Evolutionary conservation across 2,888 invertebrate species (phyloP), one percentile per base, ranked within the genome.

Genomic region (Gymnosoma rotundatum): DNA sequence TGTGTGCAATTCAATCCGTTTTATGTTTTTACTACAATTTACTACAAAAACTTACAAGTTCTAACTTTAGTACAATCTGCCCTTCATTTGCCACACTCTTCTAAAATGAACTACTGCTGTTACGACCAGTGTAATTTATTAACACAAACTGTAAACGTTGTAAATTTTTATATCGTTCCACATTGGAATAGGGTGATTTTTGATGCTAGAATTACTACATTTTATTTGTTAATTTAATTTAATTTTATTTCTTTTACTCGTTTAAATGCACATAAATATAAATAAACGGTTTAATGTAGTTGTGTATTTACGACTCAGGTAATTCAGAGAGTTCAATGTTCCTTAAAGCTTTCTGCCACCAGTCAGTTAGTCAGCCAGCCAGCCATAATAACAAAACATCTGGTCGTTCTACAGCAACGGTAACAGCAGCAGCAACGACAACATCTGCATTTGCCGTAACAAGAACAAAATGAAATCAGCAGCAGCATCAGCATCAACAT

Each of bases 271-370:
- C 21, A 64, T 61, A 20, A 66, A 67, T 36, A 21, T 5, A 58
- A 64, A 20, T 20, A 45, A 8, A 20, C n/a, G 14, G 48, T 66
- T 76, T 61, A 20, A 52, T 54, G 69, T 61, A 45, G 54, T 72
- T 60, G 32, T 45, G 42, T 70, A 48, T 78, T 78, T 78, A 58
- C 60, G 79, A 66, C 60, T 67, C 60, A 50, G 81, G 75, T 81
- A 75, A 70, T 75, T 48, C 78, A 78, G 54, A 84, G 73, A 81
- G 84, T 84, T 84, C 84, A 84, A 84, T 84, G 84, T 84, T 84
- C 84, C 76, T 81, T 84, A 54, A 76, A 69, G 78, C 61, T 73
- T 79, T 61, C 79, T 66, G 54, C 82, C 50, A 81, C 38, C 75
- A 81, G 66, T 50, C 72, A 50, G 8, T 6, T 6, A 32, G 32